phyloP scores from a whole-genome alignment of 1,140 invertebrate genomes.

The Neodiprion virginianus region DNA sequence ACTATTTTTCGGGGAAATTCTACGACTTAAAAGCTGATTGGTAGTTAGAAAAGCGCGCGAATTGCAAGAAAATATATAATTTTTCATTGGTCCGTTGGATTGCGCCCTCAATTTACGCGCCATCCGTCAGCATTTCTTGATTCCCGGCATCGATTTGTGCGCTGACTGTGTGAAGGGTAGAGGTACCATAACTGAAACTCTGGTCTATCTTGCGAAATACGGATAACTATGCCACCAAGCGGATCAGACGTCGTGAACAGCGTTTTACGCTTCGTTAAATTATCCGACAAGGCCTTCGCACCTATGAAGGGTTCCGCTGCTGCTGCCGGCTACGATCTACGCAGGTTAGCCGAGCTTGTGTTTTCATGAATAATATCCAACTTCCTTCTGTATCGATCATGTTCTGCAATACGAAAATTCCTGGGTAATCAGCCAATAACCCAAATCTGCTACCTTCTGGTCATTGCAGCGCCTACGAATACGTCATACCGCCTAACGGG shows the following conservation, averaged over 20 bases:
- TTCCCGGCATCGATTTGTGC: too few relatives aligned
- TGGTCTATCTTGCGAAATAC: too few relatives aligned
- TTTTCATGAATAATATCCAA: background rate
- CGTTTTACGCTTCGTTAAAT: constrained; percentile 76
- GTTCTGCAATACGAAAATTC: background rate
- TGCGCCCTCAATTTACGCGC: too few relatives aligned
- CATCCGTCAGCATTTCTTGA: too few relatives aligned
- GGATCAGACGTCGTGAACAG: background rate
- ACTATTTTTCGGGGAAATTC: too few relatives aligned
- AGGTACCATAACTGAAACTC: too few relatives aligned
- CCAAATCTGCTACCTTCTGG: too few relatives aligned
- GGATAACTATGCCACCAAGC: background rate
- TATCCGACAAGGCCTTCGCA: constrained; percentile 78
- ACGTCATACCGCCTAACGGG: constrained; percentile 80
- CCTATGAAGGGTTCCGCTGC: constrained; percentile 83
- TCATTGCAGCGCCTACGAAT: constrained; percentile 82
- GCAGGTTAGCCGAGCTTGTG: constrained; percentile 67
- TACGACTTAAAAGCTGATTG: too few relatives aligned
- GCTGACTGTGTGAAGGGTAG: too few relatives aligned
- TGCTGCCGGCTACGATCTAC: constrained; percentile 92
- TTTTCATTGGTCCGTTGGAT: too few relatives aligned
- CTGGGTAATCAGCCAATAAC: background rate
- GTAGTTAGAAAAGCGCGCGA: too few relatives aligned
- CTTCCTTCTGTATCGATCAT: background rate
- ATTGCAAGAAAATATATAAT: too few relatives aligned